Percentiles rank a stretch among this genome's conserved stretches.
phyloP scores from a whole-genome alignment of 2,888 invertebrate species.

The Drosophila pseudotakahashii region DNA sequence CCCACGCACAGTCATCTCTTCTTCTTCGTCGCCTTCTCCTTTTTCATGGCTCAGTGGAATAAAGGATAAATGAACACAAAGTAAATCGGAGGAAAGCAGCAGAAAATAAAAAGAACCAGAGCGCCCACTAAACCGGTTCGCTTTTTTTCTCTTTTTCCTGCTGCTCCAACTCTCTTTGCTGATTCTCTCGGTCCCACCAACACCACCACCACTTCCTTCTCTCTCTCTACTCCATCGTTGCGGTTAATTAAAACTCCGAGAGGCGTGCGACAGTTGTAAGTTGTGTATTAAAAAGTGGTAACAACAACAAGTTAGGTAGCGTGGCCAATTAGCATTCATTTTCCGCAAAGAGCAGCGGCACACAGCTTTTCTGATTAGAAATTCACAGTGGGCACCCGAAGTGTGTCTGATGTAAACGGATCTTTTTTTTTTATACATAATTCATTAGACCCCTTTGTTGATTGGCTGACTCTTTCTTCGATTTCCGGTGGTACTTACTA shows the following conservation, averaged over 20 bases:
- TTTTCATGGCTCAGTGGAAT: slow-evolving; percentile 8
- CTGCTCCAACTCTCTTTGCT: slow-evolving; percentile 44
- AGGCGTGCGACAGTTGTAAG: slow-evolving; percentile 49
- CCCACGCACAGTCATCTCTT: slow-evolving; percentile 33
- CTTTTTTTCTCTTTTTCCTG: slow-evolving; percentile 22
- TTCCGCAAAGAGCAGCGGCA: slow-evolving; percentile 18
- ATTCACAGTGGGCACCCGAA: slow-evolving; percentile 59
- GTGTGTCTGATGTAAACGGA: slow-evolving; percentile 68
- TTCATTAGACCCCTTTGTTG: slow-evolving; percentile 60
- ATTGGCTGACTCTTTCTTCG: slow-evolving; percentile 14
- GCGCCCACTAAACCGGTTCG: slow-evolving; percentile 40
- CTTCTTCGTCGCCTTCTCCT: slow-evolving; percentile 6
- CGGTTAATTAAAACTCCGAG: slow-evolving; percentile 70
- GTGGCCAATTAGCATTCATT: slow-evolving; percentile 61
- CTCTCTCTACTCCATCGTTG: slow-evolving; percentile 29
- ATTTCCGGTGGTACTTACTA: slow-evolving; percentile 75
- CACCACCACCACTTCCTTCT: not conserved
- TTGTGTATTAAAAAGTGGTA: slow-evolving; percentile 41
- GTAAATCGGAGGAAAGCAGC: slow-evolving; percentile 26
- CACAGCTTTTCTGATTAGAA: slow-evolving; percentile 65
- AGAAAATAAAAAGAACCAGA: slow-evolving; percentile 27
- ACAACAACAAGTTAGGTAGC: slow-evolving; percentile 46
- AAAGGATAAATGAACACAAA: slow-evolving; percentile 40
- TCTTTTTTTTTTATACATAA: slow-evolving; percentile 68
- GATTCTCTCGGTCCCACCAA: not conserved